These are phyloP conservation scores for Hydrolagus colliei DNA, from an alignment of 2,797 vertebrate genomes.

Conservation along the genomic window DNA sequence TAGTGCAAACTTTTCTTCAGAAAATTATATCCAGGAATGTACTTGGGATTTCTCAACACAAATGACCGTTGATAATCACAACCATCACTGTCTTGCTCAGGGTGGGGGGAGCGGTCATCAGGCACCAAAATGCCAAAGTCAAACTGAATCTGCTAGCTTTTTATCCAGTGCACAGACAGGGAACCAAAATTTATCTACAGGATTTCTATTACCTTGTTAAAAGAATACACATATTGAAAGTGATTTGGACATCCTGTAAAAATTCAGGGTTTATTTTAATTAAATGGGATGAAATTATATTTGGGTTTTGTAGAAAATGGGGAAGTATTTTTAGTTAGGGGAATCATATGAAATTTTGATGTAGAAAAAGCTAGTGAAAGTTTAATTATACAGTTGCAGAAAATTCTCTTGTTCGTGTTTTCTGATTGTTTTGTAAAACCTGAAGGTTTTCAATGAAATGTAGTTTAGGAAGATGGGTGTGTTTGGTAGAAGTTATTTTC, in stretches of 20 bases:
- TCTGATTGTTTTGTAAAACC: not conserved
- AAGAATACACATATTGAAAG: not conserved
- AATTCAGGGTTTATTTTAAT: not conserved
- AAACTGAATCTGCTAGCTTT: not conserved
- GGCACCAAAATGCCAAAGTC: not conserved
- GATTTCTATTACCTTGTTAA: not conserved
- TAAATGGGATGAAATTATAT: slow-evolving; percentile 9
- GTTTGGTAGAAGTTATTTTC: not conserved
- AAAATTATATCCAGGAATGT: not conserved
- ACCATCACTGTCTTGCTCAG: too few species aligned
- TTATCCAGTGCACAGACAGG: not conserved
- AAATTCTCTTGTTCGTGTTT: not conserved
- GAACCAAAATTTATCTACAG: too few species aligned
- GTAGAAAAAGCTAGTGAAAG: not conserved
- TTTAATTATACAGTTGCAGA: not conserved
- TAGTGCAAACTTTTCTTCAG: not conserved
- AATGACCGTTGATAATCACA: too few species aligned
- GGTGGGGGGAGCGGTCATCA: too few species aligned
- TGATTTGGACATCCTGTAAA: not conserved
- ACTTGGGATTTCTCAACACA: too few species aligned
- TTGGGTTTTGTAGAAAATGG: too few species aligned
- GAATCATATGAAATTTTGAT: not conserved
- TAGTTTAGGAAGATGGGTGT: too few species aligned
- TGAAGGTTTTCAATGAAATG: not conserved
- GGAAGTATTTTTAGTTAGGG: not conserved